Base-by-base conservation (phyloP, 2,797 vertebrate genomes). In the Gastrophryne carolinensis region DNA sequence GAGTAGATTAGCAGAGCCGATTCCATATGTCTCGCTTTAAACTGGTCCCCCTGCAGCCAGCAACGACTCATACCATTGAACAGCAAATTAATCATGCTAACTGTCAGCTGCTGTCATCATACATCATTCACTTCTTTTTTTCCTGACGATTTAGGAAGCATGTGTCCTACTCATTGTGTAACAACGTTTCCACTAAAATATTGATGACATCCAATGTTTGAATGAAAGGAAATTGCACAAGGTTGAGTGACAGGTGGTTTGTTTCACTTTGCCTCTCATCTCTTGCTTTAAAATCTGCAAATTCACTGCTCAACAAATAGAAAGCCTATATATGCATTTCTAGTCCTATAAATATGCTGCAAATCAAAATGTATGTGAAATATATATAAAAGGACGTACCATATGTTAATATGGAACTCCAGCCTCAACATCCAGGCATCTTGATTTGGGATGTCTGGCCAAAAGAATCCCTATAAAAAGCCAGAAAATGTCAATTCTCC, bases 21-120 rank as follows among this genome's bases (percentile, higher is more conserved):
- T 78, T 72, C 75, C 75, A 78, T 78, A 72, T 78, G 75, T 65
- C 61, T 78, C 19, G 61, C 68, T 72, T 65, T 78, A 71, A 78
- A 72, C 60, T 35, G 68, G 67, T 78, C 75, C 67, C 75, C 27
- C 37, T 72, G 75, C 75, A 78, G 57, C 60, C 52, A 50, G 67
- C 58, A 47, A 78, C 61, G 52, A 78, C 67, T 71, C 68, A 60
- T 58, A 23, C 68, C 52, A 78, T 78, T 65, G 75, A 78, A 58
- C 68, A 71, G 67, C 75, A 72, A 72, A 78, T 78, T 78, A 78
- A 78, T 78, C 75, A 78, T 72, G 75, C 68, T 78, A 78, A 72
- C 75, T 78, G 75, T 78, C 75, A 78, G 52, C 50, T 19, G 66
- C 75, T 78, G 75, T 78, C 75, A 78, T 61, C 50, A 58, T 72